A percentile compares a stretch with the other conserved stretches of the same genome.
Evolutionary conservation across 2,113 vertebrate species (phyloP).

Genomic region (Stigmatopora nigra): DNA sequence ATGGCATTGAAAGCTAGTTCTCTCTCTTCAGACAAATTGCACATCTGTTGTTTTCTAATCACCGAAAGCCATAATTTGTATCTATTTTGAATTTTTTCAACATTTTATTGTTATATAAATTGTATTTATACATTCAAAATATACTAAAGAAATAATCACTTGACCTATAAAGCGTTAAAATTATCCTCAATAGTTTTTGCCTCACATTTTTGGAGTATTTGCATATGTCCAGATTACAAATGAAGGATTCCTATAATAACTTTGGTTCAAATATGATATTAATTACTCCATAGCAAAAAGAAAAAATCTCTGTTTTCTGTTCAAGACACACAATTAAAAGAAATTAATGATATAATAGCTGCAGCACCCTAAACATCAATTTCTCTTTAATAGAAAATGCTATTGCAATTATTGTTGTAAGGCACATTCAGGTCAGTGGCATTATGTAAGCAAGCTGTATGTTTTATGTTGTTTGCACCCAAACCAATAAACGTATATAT

Average conservation of each 20-base stretch:
- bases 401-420: neutral
- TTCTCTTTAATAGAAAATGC: neutral
- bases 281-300: neutral
- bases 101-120: too few relatives aligned
- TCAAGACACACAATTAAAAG: neutral
- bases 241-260: neutral
- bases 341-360: neutral
- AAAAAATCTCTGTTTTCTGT: neutral
- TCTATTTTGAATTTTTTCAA: too few relatives aligned
- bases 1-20: too few relatives aligned
- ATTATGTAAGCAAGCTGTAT: constrained; percentile 13
- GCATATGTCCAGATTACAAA: neutral
- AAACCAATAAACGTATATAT: constrained; percentile 18
- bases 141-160: too few relatives aligned
- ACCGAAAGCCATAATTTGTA: too few relatives aligned
- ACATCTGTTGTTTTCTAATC: too few relatives aligned
- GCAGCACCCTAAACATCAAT: neutral
- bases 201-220: neutral
- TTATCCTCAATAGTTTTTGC: too few relatives aligned
- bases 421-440: neutral
- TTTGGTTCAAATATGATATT: too few relatives aligned
- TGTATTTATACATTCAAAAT: too few relatives aligned
- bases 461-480: constrained; percentile 9
- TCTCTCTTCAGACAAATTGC: too few relatives aligned
- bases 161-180: too few relatives aligned